A percentile compares a stretch with the other conserved stretches of the same genome.
Conservation (phyloP, 2,113 vertebrate species). For the Procavia capensis region DNA sequence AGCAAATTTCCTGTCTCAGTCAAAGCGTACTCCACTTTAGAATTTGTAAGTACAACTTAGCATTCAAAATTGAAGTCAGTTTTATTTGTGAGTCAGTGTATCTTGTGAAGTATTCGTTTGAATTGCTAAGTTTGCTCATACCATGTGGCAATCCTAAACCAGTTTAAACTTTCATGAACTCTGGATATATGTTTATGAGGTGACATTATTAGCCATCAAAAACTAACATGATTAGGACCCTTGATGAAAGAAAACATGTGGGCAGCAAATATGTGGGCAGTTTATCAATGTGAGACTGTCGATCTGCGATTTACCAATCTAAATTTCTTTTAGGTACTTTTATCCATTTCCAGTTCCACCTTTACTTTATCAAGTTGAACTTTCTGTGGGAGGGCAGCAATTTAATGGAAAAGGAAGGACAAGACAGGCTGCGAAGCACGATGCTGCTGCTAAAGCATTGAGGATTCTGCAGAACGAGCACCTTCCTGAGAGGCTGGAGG, state of each 20-base stretch:
- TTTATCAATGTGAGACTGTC: neutral
- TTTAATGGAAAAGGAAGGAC: slow-evolving; percentile 98
- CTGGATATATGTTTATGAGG: neutral
- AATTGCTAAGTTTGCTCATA: neutral
- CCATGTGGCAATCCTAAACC: neutral
- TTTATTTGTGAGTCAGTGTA: neutral
- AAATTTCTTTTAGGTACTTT: slow-evolving; percentile 92
- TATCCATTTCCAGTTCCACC: slow-evolving; percentile 98
- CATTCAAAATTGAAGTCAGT: neutral
- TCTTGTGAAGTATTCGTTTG: neutral
- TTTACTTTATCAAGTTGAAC: slow-evolving; percentile 97
- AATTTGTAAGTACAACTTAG: neutral
- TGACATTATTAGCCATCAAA: neutral
- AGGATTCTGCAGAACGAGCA: slow-evolving; percentile 96
- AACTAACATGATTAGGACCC: neutral
- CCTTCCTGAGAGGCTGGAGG: slow-evolving; percentile 93
- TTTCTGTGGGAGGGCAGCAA: slow-evolving; percentile 97
- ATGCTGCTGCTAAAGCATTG: slow-evolving; percentile 96
- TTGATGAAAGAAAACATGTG: slow-evolving; percentile 8
- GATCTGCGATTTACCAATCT: neutral
- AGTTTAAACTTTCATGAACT: neutral
- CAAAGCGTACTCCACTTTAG: neutral
- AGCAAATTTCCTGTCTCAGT: slow-evolving; percentile 17
- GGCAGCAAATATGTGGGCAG: neutral
- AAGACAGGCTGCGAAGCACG: slow-evolving; percentile 96